Evolutionary conservation across 2,797 vertebrate species (phyloP), one percentile per base, ranked within the genome.

Genomic region (Pipistrellus kuhlii): DNA sequence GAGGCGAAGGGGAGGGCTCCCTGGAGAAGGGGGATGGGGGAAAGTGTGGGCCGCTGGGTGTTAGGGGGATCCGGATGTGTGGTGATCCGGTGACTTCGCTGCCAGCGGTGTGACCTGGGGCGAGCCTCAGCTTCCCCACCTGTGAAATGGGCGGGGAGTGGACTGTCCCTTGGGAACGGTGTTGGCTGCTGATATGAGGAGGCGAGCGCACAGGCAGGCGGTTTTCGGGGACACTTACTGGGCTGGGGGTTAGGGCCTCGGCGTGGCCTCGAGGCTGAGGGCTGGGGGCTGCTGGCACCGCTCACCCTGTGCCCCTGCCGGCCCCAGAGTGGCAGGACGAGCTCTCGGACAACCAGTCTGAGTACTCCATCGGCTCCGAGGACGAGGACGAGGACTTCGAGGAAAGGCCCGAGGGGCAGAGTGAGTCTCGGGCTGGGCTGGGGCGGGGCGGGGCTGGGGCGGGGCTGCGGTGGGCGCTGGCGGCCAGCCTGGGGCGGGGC

Each of bases 371-470:
- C 38, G 99, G 99, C 97, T 99, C 99, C 0, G 99, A 99, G 98
- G 99, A 99, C 8, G 99, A 99, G 98, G 99, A 99, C 57, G 99
- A 99, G 98, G 99, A 99, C 97, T 99, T 99, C 90, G 99, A 99
- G 96, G 99, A 99, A 97, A 98, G 99, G 86, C 99, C 99, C 1
- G 99, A 99, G 98, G 99, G 99, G 98, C 98, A 98, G 98, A 98
- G 98, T 98, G 98, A 98, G 98, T 98, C 21, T 38, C 93, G 27
- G 30, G 0, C 78, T 71, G 57, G 62, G 4, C 5, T 44, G 44
- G 44, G 4, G 59, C 35, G 44, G 44, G 57, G n/a, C 23, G 11
- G 35, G 51, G 48, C 35, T 2, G 4, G 15, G 48, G 48, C 2
- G 3, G 44, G 44, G 44, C 44, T 11, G 44, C 1, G 10, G 44